phyloP scores from a whole-genome alignment of 2,888 invertebrate genomes.

The Trilocha varians region DNA sequence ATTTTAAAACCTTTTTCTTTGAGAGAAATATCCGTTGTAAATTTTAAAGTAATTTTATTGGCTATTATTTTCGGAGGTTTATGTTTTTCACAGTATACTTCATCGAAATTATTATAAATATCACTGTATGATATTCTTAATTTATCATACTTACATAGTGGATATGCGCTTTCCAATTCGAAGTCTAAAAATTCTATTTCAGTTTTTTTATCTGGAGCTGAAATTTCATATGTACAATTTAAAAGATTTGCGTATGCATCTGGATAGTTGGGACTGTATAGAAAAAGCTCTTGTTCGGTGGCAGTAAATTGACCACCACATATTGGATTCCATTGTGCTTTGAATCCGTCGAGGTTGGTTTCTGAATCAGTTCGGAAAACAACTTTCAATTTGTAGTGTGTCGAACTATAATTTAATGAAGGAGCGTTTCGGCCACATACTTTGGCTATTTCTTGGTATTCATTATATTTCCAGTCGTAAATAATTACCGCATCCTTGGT shows the following conservation, averaged over 20 bases:
- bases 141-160: constrained; percentile 67
- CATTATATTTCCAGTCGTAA: constrained; percentile 69
- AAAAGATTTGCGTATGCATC: constrained; percentile 70
- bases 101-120: constrained; percentile 17
- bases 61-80: constrained; percentile 43
- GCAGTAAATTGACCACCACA: constrained; percentile 82
- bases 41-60: constrained; percentile 52
- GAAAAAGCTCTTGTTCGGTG: constrained; percentile 49
- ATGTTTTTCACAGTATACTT: constrained; percentile 34
- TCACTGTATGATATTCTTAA: constrained; percentile 48
- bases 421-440: constrained; percentile 81
- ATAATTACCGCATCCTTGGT: constrained; percentile 82
- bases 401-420: constrained; percentile 72
- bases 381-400: constrained; percentile 77
- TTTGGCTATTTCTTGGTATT: constrained; percentile 70
- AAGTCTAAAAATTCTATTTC: constrained; percentile 76
- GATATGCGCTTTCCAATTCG: constrained; percentile 48
- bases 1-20: constrained; percentile 74
- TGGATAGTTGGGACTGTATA: constrained; percentile 87
- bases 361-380: constrained; percentile 80
- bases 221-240: constrained; percentile 78
- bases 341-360: constrained; percentile 82
- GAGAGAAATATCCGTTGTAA: constrained; percentile 72
- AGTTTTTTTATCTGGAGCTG: constrained; percentile 50
- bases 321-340: constrained; percentile 74